Conservation (phyloP, 35 echinoderm and acorn worm genomes). For the Lytechinus pictus region DNA sequence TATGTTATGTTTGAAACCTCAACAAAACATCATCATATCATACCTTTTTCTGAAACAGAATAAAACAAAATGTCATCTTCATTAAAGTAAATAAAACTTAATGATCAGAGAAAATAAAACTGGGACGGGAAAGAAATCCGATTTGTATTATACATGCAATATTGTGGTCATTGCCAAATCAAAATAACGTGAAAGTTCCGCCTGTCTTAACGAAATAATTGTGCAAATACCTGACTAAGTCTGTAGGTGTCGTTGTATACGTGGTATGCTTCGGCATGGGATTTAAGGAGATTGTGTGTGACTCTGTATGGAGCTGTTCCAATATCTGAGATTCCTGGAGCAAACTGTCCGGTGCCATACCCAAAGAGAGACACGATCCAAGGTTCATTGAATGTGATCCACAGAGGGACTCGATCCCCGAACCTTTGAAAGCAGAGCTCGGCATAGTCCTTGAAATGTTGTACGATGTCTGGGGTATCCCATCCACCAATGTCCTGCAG, state of each 20-base stretch:
- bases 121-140: no score
- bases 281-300: constrained; percentile 76
- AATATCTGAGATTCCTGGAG: constrained; percentile 71
- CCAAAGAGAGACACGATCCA: constrained; percentile 89
- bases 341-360: constrained; percentile 70
- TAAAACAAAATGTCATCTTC: no score
- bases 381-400: constrained; percentile 97
- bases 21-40: no score
- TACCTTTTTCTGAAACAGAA: no score
- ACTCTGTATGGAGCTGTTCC: constrained; percentile 60
- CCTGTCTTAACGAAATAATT: no score
- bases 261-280: constrained; percentile 75
- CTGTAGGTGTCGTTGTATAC: constrained; percentile 63
- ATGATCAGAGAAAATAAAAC: no score
- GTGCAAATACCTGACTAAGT: constrained; percentile 24
- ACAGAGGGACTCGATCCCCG: constrained; percentile 76
- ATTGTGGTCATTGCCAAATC: no score
- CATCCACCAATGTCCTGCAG: constrained; percentile 74
- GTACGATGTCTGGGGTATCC: constrained; percentile 60
- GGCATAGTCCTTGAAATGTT: constrained; percentile 77
- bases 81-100: no score
- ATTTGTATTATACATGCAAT: no score
- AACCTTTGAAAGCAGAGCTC: constrained; percentile 71
- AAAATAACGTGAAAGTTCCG: no score
- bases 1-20: neutral